Conservation (phyloP, 2,888 invertebrate genomes). For the Nemoura dubitans region DNA sequence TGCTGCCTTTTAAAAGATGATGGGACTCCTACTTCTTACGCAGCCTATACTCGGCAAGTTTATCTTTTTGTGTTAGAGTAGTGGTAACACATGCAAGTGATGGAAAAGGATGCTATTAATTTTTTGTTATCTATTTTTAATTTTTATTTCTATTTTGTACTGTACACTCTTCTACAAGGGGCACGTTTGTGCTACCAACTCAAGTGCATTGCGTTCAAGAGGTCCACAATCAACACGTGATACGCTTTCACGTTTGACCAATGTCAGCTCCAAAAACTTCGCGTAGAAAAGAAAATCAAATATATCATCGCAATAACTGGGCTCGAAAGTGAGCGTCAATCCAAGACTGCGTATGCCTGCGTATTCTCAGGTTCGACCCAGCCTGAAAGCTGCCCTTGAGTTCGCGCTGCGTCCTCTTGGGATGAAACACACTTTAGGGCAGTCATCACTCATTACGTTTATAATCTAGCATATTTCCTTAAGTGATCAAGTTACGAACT, state of each 20-base stretch:
- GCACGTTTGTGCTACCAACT: slow-evolving; percentile 24
- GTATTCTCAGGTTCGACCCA: too few relatives aligned
- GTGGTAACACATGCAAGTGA: slow-evolving; percentile 40
- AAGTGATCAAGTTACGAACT: slow-evolving; percentile 15
- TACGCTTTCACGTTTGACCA: background rate
- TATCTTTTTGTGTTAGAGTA: slow-evolving; percentile 27
- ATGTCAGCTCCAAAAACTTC: background rate
- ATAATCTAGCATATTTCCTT: slow-evolving; percentile 41
- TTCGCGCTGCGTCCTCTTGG: background rate
- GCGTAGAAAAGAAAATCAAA: background rate
- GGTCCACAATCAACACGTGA: background rate
- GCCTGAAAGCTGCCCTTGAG: too few relatives aligned
- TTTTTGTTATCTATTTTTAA: slow-evolving; percentile 37
- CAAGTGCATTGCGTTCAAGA: background rate
- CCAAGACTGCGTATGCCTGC: background rate
- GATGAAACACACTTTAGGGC: background rate
- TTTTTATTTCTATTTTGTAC: slow-evolving; percentile 35
- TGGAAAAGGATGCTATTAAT: slow-evolving; percentile 41
- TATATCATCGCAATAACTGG: background rate
- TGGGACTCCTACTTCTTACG: background rate
- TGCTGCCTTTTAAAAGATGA: background rate
- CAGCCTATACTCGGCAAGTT: slow-evolving; percentile 24
- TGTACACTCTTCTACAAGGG: slow-evolving; percentile 34
- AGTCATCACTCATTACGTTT: slow-evolving; percentile 33
- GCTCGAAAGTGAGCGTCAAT: background rate